A percentile compares a stretch with the other conserved stretches of the same genome.
These are phyloP conservation scores for Mormyrops attenuatus DNA, from an alignment of 2,797 vertebrate genomes.

Conservation along the genomic window DNA sequence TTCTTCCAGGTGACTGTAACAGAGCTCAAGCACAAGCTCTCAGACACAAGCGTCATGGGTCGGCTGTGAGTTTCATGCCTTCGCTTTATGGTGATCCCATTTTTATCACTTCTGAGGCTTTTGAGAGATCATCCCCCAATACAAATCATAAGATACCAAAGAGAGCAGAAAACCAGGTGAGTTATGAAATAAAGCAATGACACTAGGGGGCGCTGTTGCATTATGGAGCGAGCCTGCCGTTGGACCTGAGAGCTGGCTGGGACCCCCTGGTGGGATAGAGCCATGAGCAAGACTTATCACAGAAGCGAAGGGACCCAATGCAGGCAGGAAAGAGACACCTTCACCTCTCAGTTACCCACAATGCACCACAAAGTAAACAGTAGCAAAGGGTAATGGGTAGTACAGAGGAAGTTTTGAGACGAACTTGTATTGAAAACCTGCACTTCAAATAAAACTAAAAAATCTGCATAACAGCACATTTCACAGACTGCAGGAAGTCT, in stretches of 20 bases:
- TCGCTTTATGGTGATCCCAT: background rate
- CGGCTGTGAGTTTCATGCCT: background rate
- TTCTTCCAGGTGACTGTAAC: background rate
- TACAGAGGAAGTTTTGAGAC: background rate
- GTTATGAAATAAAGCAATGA: background rate
- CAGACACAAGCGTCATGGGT: background rate
- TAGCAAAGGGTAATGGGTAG: background rate
- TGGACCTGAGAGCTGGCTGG: constrained; percentile 6
- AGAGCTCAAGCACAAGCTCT: background rate
- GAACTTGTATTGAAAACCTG: background rate
- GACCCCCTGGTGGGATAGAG: constrained; percentile 3
- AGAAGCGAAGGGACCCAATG: background rate
- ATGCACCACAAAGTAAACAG: background rate
- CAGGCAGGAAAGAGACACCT: background rate
- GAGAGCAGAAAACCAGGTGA: background rate
- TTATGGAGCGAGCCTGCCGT: background rate
- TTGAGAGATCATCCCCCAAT: background rate
- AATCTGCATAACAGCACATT: background rate
- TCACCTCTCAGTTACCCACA: background rate
- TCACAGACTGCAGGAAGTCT: background rate
- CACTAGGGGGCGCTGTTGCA: background rate
- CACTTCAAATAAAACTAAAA: background rate
- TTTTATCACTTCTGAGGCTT: background rate
- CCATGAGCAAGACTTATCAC: background rate
- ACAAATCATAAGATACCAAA: background rate